Evolutionary conservation across 2,888 invertebrate genomes (phyloP).

Genomic region (Dascillus cervinus): DNA sequence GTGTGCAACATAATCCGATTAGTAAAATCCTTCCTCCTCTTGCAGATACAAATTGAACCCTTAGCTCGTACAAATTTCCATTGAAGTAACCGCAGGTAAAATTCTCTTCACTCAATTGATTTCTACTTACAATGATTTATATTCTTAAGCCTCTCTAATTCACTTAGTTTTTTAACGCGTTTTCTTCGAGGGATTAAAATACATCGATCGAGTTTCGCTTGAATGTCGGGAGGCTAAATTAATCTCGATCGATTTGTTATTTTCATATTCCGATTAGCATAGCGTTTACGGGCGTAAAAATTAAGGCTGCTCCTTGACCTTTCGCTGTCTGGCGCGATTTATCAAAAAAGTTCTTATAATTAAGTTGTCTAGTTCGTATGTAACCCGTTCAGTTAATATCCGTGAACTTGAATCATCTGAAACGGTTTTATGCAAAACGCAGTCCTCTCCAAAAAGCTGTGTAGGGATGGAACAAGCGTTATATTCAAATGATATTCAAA

Average conservation of each 20-base stretch:
- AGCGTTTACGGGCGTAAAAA: constrained; percentile 16
- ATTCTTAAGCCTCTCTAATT: too few relatives aligned
- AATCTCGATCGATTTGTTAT: constrained; percentile 20
- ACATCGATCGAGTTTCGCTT: too few relatives aligned
- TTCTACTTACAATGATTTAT: neutral
- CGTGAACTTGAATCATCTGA: constrained; percentile 10
- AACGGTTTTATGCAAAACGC: constrained; percentile 9
- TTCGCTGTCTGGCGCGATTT: constrained; percentile 16
- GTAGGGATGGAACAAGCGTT: constrained; percentile 16
- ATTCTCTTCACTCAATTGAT: neutral
- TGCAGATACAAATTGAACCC: too few relatives aligned
- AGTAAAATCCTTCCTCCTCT: too few relatives aligned
- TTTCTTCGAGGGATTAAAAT: too few relatives aligned
- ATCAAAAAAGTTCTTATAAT: constrained; percentile 19
- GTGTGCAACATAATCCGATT: too few relatives aligned
- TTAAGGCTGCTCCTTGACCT: constrained; percentile 13
- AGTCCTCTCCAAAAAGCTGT: constrained; percentile 11
- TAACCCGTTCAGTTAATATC: constrained; percentile 10
- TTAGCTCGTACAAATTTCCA: constrained; percentile 1
- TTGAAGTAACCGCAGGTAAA: constrained; percentile 4
- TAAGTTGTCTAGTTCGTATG: constrained; percentile 15
- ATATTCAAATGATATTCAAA: constrained; percentile 26
- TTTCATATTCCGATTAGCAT: constrained; percentile 19
- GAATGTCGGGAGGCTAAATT: constrained; percentile 13
- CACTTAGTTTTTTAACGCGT: too few relatives aligned